A percentile compares a stretch with the other conserved stretches of the same genome.
These are phyloP conservation scores for Cinclus cinclus DNA, from an alignment of 2,113 vertebrate species.

Conservation along the genomic window DNA sequence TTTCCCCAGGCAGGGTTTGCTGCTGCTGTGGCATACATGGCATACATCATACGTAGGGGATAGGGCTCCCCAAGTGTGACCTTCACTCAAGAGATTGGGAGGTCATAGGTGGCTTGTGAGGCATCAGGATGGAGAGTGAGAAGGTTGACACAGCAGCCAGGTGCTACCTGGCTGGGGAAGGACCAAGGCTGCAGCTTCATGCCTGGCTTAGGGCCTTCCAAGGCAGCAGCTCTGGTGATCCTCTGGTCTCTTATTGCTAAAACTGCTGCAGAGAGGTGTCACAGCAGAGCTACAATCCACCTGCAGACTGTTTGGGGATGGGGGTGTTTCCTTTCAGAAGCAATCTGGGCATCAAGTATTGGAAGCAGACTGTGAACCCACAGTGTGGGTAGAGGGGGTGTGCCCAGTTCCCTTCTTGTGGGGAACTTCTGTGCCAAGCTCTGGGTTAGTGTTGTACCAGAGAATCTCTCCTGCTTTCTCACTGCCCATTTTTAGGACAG, in stretches of 20 bases:
- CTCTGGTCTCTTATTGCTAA: background rate
- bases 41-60: fast-evolving
- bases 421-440: background rate
- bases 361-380: background rate
- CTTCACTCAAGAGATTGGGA: background rate
- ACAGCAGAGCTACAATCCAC: background rate
- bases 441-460: fast-evolving
- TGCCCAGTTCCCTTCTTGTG: fast-evolving
- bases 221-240: background rate
- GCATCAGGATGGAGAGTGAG: fast-evolving
- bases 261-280: background rate
- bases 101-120: background rate
- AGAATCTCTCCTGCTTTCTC: background rate
- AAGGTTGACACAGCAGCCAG: background rate
- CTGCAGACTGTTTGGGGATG: background rate
- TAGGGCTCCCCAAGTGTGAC: background rate
- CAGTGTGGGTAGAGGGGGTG: background rate
- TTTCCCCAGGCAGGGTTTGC: background rate
- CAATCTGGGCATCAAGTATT: fast-evolving
- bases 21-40: fast-evolving
- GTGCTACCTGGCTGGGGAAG: background rate
- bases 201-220: background rate
- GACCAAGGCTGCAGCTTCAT: background rate
- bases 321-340: background rate
- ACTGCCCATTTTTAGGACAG: background rate